Evolutionary conservation across 2,888 invertebrate genomes (phyloP).

Genomic region (Andrena bucephala): DNA sequence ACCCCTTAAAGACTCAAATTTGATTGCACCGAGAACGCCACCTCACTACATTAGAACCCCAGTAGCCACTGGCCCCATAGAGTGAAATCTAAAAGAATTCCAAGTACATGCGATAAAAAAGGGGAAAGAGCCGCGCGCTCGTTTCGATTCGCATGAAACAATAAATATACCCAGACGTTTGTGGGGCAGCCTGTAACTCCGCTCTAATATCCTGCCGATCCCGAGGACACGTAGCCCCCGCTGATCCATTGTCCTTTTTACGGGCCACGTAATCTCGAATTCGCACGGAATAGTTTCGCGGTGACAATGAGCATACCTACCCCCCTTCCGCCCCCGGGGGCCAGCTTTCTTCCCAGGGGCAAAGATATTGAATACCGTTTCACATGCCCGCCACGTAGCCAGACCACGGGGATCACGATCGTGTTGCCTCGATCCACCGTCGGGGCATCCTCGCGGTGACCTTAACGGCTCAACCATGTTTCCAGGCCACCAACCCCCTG

Average conservation of each 20-base stretch:
- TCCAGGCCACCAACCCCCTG: constrained; percentile 49
- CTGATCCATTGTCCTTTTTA: constrained; percentile 66
- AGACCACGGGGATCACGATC: constrained; percentile 64
- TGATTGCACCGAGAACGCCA: too few species aligned
- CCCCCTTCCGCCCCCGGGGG: constrained; percentile 5
- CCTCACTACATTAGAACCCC: too few species aligned
- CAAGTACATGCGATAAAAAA: too few species aligned
- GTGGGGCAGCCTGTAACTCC: constrained; percentile 4
- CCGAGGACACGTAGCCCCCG: constrained; percentile 43
- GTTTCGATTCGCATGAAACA: too few species aligned
- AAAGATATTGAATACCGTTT: constrained; percentile 83
- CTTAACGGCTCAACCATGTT: constrained; percentile 66
- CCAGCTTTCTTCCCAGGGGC: constrained; percentile 54
- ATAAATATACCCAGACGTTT: neutral
- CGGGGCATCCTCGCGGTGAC: constrained; percentile 65
- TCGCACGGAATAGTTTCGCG: constrained; percentile 79
- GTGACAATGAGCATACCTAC: constrained; percentile 80
- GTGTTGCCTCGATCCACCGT: constrained; percentile 44
- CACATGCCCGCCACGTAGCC: constrained; percentile 82
- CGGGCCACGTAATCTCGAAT: constrained; percentile 76
- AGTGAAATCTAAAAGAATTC: too few species aligned
- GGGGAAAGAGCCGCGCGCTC: too few species aligned
- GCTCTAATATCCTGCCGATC: constrained; percentile 57
- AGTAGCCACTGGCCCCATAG: too few species aligned
- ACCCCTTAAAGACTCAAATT: too few species aligned